Evolutionary conservation across 2,113 vertebrate genomes (phyloP).

Genomic region (Hypanus sabinus): DNA sequence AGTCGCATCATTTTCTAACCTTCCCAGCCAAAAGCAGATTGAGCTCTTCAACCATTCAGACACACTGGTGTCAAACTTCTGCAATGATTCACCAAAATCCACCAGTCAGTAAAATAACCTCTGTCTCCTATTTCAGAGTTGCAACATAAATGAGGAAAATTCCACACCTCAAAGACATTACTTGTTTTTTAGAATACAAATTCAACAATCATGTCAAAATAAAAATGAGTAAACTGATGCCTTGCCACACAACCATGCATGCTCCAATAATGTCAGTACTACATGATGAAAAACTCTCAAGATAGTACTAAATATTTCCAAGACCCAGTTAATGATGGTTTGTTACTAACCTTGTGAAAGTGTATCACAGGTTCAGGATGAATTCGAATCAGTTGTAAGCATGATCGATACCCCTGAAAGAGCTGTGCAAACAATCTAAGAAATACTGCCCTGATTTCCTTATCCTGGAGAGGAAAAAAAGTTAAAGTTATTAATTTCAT

Average conservation of each 20-base stretch:
- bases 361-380: slow-evolving; percentile 94
- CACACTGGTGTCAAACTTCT: background rate
- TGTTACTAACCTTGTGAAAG: slow-evolving; percentile 85
- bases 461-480: slow-evolving; percentile 68
- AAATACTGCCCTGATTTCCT: slow-evolving; percentile 91
- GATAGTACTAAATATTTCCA: background rate
- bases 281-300: background rate
- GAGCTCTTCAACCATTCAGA: background rate
- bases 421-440: slow-evolving; percentile 94
- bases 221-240: background rate
- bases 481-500: background rate
- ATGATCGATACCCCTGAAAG: slow-evolving; percentile 96
- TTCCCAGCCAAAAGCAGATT: background rate
- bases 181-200: background rate
- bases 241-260: background rate
- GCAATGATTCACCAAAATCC: background rate
- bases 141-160: background rate
- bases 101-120: background rate
- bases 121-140: background rate
- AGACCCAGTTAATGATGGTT: background rate
- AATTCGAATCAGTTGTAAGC: slow-evolving; percentile 94
- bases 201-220: background rate
- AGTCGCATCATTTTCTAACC: background rate
- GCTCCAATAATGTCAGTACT: background rate
- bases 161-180: background rate